Percentiles rank a stretch among this genome's conserved stretches.
Conservation (phyloP, 1,140 invertebrate species). For the Whitmania pigra region DNA sequence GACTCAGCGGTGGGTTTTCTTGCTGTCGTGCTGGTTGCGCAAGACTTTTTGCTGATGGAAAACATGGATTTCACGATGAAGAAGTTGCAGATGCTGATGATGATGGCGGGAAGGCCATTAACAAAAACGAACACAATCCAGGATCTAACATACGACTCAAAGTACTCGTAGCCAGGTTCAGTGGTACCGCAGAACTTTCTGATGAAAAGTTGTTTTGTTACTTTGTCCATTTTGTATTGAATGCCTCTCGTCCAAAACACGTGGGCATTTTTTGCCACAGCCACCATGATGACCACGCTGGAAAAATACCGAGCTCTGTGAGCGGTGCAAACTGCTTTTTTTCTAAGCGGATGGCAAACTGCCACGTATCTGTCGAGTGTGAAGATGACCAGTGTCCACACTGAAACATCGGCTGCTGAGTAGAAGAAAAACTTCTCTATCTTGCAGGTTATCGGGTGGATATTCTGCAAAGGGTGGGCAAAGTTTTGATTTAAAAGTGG, state of each 20-base stretch:
- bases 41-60: not conserved
- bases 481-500: too few species aligned
- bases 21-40: not conserved
- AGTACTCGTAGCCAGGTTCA: slow-evolving; percentile 4
- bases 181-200: slow-evolving; percentile 7
- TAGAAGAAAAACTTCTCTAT: slow-evolving; percentile 22
- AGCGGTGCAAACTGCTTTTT: not conserved
- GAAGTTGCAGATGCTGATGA: slow-evolving; percentile 15
- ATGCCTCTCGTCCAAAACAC: slow-evolving; percentile 12
- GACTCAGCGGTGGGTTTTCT: not conserved
- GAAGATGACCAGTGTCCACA: slow-evolving; percentile 26
- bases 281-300: not conserved
- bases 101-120: slow-evolving; percentile 3
- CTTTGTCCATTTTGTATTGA: slow-evolving; percentile 10
- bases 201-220: not conserved
- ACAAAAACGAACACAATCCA: slow-evolving; percentile 18
- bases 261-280: slow-evolving; percentile 9
- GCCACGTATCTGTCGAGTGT: slow-evolving; percentile 26
- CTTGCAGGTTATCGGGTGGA: slow-evolving; percentile 23
- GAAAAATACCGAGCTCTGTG: not conserved
- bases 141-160: slow-evolving; percentile 11
- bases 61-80: slow-evolving; percentile 15
- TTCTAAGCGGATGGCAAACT: slow-evolving; percentile 23
- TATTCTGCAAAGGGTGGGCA: not conserved
- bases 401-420: slow-evolving; percentile 16